These are phyloP conservation scores for Phrynosoma blainvillii DNA, from an alignment of 2,113 vertebrate species.

Conservation along the genomic window DNA sequence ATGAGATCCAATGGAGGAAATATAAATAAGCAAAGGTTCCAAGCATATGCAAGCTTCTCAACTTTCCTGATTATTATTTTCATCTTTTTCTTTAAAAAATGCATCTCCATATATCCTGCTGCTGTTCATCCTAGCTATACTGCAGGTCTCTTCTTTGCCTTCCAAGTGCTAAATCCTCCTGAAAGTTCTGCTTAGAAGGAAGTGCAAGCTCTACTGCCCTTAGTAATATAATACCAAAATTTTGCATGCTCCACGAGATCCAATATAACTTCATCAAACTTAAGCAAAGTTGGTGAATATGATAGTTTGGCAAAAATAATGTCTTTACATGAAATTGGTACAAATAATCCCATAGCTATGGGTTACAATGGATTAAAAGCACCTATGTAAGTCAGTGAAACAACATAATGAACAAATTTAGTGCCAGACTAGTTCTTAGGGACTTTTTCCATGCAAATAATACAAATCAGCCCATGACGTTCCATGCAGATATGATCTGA, in stretches of 20 bases:
- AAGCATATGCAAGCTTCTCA: neutral
- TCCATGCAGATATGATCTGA: conserved; percentile 68
- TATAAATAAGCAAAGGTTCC: neutral
- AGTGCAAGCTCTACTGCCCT: neutral
- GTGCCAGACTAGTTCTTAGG: conserved; percentile 71
- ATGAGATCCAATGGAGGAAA: neutral
- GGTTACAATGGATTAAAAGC: conserved; percentile 62
- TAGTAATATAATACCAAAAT: neutral
- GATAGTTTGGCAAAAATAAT: no score
- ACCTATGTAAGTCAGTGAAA: conserved; percentile 59
- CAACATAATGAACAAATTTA: conserved; percentile 68
- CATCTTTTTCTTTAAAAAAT: neutral
- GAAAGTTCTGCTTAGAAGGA: neutral
- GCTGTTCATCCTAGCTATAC: neutral
- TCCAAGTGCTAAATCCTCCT: neutral
- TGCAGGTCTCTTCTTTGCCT: neutral
- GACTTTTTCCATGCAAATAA: conserved; percentile 74
- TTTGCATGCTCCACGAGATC: neutral
- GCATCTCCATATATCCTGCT: neutral
- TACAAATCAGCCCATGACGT: conserved; percentile 73
- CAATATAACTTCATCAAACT: neutral
- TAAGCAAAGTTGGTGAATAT: no score
- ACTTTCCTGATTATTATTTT: neutral
- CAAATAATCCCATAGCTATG: no score
- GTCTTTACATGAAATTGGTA: no score